phyloP scores from a whole-genome alignment of 2,797 vertebrate species.

The Ambastaia sidthimunki region DNA sequence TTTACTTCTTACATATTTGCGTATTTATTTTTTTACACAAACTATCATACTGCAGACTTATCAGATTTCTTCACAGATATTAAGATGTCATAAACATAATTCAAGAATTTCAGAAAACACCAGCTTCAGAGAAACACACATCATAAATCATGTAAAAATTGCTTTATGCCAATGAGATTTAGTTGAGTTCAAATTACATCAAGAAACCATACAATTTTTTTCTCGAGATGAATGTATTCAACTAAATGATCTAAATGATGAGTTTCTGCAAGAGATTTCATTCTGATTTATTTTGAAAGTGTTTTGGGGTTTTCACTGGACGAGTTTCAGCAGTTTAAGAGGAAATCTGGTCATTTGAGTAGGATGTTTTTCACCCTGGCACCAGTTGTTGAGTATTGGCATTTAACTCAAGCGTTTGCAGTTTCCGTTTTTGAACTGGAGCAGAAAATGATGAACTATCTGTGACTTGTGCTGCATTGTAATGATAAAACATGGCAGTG shows the following conservation, averaged over 20 bases:
- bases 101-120: slow-evolving; percentile 14
- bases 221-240: slow-evolving; percentile 48
- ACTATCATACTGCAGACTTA: slow-evolving; percentile 39
- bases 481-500: slow-evolving; percentile 56
- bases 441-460: slow-evolving; percentile 59
- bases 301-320: slow-evolving; percentile 47
- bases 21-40: neutral
- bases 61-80: neutral
- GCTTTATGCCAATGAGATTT: slow-evolving; percentile 19
- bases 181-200: slow-evolving; percentile 32
- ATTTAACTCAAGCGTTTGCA: slow-evolving; percentile 50
- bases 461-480: slow-evolving; percentile 47
- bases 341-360: slow-evolving; percentile 54
- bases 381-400: slow-evolving; percentile 37
- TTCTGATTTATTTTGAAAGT: slow-evolving; percentile 46
- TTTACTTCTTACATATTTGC: too few species aligned
- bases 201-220: slow-evolving; percentile 19
- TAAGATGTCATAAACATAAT: slow-evolving; percentile 31
- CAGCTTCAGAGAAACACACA: slow-evolving; percentile 17
- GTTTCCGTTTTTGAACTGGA: slow-evolving; percentile 54
- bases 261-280: slow-evolving; percentile 15
- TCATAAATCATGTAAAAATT: slow-evolving; percentile 10
- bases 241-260: slow-evolving; percentile 48
- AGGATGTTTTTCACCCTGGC: slow-evolving; percentile 45
- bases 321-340: slow-evolving; percentile 33